These are phyloP conservation scores for Capreolus pygargus DNA, from an alignment of 2,113 vertebrate species.

Conservation along the genomic window DNA sequence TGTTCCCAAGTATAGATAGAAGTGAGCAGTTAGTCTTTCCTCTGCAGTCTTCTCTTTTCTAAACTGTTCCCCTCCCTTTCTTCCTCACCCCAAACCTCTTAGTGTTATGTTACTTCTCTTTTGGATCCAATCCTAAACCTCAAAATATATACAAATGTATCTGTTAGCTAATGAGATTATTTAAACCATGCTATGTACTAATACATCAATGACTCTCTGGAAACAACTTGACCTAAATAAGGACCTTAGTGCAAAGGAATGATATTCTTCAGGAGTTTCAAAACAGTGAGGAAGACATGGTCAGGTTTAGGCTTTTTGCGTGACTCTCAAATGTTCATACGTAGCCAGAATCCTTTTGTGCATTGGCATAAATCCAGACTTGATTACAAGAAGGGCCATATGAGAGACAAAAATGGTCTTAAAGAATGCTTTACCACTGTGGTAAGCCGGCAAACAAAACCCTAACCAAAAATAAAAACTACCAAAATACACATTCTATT, in stretches of 20 bases:
- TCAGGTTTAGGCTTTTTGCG: background rate
- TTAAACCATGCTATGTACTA: background rate
- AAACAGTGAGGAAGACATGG: background rate
- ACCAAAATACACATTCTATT: background rate
- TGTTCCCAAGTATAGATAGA: background rate
- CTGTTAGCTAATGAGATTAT: background rate
- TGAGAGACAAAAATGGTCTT: background rate
- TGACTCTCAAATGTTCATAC: background rate
- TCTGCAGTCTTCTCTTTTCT: background rate
- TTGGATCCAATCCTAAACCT: background rate
- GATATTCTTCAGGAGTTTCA: background rate
- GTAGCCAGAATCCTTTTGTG: background rate
- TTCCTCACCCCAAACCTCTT: background rate
- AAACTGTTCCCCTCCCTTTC: background rate
- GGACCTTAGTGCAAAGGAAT: background rate
- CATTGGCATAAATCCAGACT: background rate
- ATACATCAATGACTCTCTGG: background rate
- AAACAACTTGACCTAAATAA: background rate
- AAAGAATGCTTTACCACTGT: background rate
- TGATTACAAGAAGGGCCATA: background rate
- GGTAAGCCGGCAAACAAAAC: background rate
- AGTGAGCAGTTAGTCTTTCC: background rate
- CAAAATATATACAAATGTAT: background rate
- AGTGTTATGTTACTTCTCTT: background rate
- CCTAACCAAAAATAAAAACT: background rate